Percentiles rank a stretch among this genome's conserved stretches.
Evolutionary conservation across 92 coral and sea anemone genomes (phyloP).

Genomic region (Pocillopora grandis): DNA sequence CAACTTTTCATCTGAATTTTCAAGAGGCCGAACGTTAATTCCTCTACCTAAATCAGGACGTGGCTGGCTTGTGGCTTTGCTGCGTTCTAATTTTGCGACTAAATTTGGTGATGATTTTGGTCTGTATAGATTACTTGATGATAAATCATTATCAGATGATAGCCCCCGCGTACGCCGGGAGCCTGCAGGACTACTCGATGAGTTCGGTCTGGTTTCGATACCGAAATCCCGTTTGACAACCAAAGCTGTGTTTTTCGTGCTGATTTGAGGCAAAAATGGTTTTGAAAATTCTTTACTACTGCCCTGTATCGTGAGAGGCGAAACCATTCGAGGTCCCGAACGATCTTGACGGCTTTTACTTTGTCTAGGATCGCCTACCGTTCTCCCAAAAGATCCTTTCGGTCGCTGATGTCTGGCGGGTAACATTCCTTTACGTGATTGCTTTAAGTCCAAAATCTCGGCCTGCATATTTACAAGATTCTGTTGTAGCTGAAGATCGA

Average conservation of each 20-base stretch:
- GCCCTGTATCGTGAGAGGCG: constrained; percentile 17
- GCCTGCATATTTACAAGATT: constrained; percentile 86
- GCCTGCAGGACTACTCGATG: constrained; percentile 1
- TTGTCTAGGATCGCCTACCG: constrained; percentile 8
- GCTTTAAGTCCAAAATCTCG: constrained; percentile 76
- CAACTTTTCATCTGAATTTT: not conserved
- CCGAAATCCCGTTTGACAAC: constrained; percentile 24
- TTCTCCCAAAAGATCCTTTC: not conserved
- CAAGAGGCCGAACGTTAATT: not conserved
- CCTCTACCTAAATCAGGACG: not conserved
- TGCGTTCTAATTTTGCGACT: not conserved
- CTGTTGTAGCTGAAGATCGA: constrained; percentile 77
- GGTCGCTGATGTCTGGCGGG: constrained; percentile 10
- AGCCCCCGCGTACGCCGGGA: constrained; percentile 14
- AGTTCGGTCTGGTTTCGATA: constrained; percentile 24
- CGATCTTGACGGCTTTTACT: not conserved
- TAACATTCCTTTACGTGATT: constrained; percentile 28
- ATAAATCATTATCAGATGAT: not conserved
- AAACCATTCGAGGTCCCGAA: not conserved
- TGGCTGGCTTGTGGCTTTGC: not conserved
- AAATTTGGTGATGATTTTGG: constrained; percentile 61
- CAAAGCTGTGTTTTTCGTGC: constrained; percentile 32
- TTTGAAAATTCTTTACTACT: not conserved
- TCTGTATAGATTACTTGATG: constrained; percentile 26
- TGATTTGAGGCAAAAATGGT: constrained; percentile 61